Base-by-base conservation (phyloP, 2,888 invertebrate genomes). In the Ectobius pallidus region DNA sequence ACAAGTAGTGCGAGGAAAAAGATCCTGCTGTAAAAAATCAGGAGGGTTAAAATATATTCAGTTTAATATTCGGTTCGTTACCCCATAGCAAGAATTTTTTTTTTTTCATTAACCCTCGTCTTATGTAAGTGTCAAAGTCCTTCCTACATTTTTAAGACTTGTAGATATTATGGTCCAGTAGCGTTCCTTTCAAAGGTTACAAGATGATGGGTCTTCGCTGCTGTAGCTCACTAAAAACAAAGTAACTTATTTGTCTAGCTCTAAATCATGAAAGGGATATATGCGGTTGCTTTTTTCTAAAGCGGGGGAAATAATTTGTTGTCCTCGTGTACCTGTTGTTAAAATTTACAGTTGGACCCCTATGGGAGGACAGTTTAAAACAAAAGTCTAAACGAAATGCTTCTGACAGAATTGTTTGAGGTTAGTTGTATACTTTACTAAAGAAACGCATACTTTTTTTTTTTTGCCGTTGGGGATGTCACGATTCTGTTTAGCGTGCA, bases 1-100 rank as follows among this genome's bases (percentile, higher is more conserved):
- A 18, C 42, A 52, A 44, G 44, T 39, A 25, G 25, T 11, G 1
- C 25, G 18, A 27, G 18, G 25, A 39, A 20, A 39, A 58, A 46
- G 44, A n/a, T 22, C 22, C n/a, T 25, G 16, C 25, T n/a, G 46
- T 9, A 18, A 65, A 42, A 65, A 65, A 27, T 30, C n/a, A 25
- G 30, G 32, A 32, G 58, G 32, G 58, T 9, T n/a, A 58, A 58
- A 58, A 30, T 58, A 30, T 58, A 58, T 39, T 69, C 46, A 32
- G 39, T 69, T 32, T 69, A 55, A 55, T 55, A 34, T 55, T 34
- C 58, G 58, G 69, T 69, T 69, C 58, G 69, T 69, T 69, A 69
- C 69, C 55, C 69, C 69, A 52, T 25, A 58, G 52, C 14, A 14
- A 42, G 42, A 25, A 20, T 42, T 39, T 22, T 14, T n/a, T 58